phyloP scores from a whole-genome alignment of 2,888 invertebrate genomes.

The Eurytoma californica region DNA sequence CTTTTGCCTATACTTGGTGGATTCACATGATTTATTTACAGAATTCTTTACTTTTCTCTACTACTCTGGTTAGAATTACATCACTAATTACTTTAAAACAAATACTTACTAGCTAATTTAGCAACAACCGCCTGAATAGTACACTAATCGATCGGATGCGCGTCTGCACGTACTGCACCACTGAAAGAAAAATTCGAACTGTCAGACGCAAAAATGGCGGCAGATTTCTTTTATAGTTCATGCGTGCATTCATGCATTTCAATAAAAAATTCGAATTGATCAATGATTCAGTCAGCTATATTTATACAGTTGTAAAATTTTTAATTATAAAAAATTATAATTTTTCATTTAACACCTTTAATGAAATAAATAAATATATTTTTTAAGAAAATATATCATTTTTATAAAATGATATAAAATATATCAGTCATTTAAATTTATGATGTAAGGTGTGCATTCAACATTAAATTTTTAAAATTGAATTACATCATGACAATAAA shows the following conservation, averaged over 20 bases:
- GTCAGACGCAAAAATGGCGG: slow-evolving; percentile 5
- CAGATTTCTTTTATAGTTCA: neutral
- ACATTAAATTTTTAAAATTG: neutral
- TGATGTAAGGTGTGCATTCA: neutral
- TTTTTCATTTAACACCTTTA: slow-evolving; percentile 1
- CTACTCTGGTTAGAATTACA: neutral
- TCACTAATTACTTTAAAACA: neutral
- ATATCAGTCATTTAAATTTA: neutral
- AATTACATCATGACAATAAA: neutral
- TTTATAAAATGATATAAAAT: neutral
- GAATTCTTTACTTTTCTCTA: neutral
- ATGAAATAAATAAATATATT: neutral
- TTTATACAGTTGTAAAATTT: too few species aligned
- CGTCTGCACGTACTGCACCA: neutral
- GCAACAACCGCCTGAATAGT: neutral
- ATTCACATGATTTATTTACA: neutral
- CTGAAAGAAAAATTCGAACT: slow-evolving; percentile 2
- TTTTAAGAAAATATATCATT: neutral
- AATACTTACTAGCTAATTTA: slow-evolving; percentile 11
- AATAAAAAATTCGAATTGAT: too few species aligned
- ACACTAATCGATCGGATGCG: neutral
- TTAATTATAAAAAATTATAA: neutral
- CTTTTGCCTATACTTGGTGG: neutral
- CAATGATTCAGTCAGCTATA: too few species aligned
- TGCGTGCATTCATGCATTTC: neutral